Evolutionary conservation across 2,113 vertebrate genomes (phyloP).

Genomic region (Gambusia holbrooki): DNA sequence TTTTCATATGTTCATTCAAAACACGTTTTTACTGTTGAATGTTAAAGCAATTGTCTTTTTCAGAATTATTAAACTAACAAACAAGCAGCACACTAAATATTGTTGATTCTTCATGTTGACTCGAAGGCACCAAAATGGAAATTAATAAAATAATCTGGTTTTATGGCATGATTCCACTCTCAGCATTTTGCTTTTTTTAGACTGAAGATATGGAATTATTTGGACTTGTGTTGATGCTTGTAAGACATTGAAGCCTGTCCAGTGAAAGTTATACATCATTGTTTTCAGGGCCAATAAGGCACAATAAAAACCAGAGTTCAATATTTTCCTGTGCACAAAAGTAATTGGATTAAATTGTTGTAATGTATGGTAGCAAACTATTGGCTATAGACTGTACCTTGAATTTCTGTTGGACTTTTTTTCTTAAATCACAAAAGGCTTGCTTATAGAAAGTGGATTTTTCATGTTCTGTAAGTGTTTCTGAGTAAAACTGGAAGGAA

Average conservation of each 20-base stretch:
- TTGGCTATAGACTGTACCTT: neutral
- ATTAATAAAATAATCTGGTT: neutral
- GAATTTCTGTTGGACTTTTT: neutral
- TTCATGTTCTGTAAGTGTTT: neutral
- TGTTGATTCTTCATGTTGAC: neutral
- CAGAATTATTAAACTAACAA: neutral
- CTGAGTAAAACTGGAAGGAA: neutral
- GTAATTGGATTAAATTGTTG: neutral
- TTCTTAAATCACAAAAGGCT: neutral
- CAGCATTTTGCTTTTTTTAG: neutral
- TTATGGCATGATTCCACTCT: neutral
- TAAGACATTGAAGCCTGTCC: neutral
- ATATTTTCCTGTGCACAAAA: neutral
- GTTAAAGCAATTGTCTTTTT: neutral
- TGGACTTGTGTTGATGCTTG: neutral
- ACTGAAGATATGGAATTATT: neutral
- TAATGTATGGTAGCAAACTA: neutral
- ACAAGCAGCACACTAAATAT: neutral
- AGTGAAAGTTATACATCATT: neutral
- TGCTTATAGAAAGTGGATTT: neutral
- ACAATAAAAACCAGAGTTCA: neutral
- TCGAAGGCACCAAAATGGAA: neutral
- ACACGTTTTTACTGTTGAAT: neutral
- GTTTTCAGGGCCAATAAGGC: neutral
- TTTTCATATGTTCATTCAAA: too few relatives aligned